phyloP scores from a whole-genome alignment of 2,797 vertebrate species.

The Spheniscus humboldti region DNA sequence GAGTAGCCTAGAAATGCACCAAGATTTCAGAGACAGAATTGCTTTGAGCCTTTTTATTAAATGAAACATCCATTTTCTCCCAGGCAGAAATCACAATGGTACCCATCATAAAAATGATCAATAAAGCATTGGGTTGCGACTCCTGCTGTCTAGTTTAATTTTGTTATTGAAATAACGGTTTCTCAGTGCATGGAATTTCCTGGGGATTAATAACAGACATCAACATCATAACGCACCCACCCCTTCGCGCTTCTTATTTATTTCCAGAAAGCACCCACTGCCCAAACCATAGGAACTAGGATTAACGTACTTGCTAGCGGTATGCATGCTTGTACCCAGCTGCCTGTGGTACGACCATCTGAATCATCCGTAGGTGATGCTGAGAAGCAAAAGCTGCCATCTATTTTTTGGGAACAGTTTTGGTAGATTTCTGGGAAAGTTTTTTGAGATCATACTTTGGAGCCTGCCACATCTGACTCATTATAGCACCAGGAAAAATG shows the following conservation, averaged over 20 bases:
- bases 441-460: not conserved
- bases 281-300: not conserved
- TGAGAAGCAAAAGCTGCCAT: not conserved
- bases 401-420: not conserved
- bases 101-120: constrained; percentile 2
- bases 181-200: constrained; percentile 15
- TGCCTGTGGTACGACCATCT: not conserved
- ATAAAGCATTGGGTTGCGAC: not conserved
- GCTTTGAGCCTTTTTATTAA: not conserved
- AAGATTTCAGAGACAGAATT: not conserved
- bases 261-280: not conserved
- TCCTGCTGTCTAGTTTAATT: constrained; percentile 10
- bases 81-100: constrained; percentile 10
- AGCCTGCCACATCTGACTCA: not conserved
- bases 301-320: not conserved
- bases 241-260: not conserved
- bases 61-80: not conserved
- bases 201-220: not conserved
- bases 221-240: not conserved
- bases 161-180: not conserved
- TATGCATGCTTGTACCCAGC: not conserved
- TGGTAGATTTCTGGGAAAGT: not conserved
- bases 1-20: not conserved
- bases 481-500: not conserved
- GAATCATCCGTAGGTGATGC: not conserved